Evolutionary conservation across 2,797 vertebrate species (phyloP).

Genomic region (Etheostoma perlongum): DNA sequence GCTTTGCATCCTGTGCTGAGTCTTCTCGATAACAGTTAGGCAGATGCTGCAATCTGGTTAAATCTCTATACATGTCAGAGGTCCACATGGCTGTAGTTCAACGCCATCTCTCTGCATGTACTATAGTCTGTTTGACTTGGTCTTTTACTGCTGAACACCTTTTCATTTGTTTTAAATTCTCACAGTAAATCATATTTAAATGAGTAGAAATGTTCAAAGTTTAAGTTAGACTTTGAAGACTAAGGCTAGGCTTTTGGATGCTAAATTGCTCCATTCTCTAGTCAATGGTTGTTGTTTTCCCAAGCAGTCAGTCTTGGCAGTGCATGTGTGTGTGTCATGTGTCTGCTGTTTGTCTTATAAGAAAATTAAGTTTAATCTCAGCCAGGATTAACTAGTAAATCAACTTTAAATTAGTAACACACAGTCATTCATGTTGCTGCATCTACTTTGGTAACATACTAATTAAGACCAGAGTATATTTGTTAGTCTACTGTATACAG

Average conservation of each 20-base stretch:
- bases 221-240: not conserved
- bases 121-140: not conserved
- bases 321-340: conserved; percentile 37
- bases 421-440: conserved; percentile 39
- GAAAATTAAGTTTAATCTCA: conserved; percentile 60
- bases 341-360: conserved; percentile 54
- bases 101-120: not conserved
- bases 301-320: conserved; percentile 2
- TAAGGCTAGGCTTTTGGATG: not conserved
- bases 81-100: conserved; percentile 5
- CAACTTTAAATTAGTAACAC: conserved; percentile 42
- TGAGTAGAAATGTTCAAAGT: not conserved
- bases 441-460: conserved; percentile 29
- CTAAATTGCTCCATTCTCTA: not conserved
- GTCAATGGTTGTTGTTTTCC: not conserved
- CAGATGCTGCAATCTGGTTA: not conserved
- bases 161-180: not conserved
- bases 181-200: not conserved
- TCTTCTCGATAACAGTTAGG: conserved; percentile 20
- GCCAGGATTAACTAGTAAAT: conserved; percentile 40
- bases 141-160: not conserved
- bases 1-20: conserved; percentile 19
- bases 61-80: conserved; percentile 16
- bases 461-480: conserved; percentile 20
- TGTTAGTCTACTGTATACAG: not conserved